A percentile compares a stretch with the other conserved stretches of the same genome.
Evolutionary conservation across 2,113 vertebrate genomes (phyloP).

Genomic region (Orthonyx spaldingii): DNA sequence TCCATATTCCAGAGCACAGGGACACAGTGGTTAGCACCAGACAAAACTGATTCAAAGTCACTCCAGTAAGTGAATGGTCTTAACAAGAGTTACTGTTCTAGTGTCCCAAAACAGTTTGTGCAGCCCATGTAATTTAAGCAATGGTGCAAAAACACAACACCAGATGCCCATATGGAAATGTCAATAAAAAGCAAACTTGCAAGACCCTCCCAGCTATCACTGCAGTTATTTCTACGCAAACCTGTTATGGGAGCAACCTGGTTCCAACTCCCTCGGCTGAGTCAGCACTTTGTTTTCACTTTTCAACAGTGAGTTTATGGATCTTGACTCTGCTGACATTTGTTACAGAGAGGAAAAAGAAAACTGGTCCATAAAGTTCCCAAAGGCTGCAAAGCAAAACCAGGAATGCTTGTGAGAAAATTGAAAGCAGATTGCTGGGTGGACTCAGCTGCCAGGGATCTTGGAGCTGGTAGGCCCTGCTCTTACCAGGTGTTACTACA

Average conservation of each 20-base stretch:
- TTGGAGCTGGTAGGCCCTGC: not conserved
- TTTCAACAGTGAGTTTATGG: conserved; percentile 35
- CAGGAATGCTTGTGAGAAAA: conserved; percentile 15
- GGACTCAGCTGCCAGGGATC: not conserved
- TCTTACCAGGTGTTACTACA: not conserved
- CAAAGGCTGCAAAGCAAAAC: conserved; percentile 22
- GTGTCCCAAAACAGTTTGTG: not conserved
- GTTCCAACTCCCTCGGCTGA: not conserved
- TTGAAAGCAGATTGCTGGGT: not conserved
- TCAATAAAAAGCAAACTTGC: not conserved
- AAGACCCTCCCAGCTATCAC: not conserved
- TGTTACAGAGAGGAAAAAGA: conserved; percentile 12
- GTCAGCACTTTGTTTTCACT: conserved; percentile 34
- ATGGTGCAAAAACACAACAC: not conserved
- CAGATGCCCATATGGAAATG: not conserved
- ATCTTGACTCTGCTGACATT: conserved; percentile 33
- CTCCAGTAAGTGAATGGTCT: not conserved
- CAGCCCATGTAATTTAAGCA: not conserved
- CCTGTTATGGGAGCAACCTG: not conserved
- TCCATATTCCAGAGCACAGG: not conserved
- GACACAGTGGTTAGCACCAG: not conserved
- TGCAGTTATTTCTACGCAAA: not conserved
- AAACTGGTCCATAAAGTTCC: conserved; percentile 28
- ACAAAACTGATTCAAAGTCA: not conserved
- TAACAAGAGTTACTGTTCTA: not conserved